These are phyloP conservation scores for Synergus gifuensis DNA, from an alignment of 2,888 invertebrate genomes.

Conservation along the genomic window DNA sequence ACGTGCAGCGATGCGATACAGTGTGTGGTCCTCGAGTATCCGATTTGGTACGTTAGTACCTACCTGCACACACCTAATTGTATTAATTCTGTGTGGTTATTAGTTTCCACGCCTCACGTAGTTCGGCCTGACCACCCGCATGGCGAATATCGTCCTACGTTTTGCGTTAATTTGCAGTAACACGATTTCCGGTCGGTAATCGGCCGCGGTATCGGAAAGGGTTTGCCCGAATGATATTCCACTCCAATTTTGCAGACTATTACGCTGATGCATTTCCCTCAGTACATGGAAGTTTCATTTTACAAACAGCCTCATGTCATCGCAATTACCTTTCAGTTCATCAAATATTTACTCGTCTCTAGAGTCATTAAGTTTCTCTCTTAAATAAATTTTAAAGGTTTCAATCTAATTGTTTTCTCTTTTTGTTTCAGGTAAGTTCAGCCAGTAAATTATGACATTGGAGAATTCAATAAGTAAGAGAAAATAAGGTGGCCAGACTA, in stretches of 20 bases:
- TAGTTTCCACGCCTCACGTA: conserved; percentile 56
- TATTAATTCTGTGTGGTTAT: conserved; percentile 61
- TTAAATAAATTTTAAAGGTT: neutral
- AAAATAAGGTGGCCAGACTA: no score
- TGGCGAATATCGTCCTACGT: conserved; percentile 47
- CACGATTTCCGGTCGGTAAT: conserved; percentile 48
- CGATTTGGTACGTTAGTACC: conserved; percentile 42
- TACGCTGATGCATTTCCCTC: conserved; percentile 10
- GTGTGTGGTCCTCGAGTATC: conserved; percentile 22
- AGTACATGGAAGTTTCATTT: conserved; percentile 33
- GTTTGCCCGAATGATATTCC: conserved; percentile 11
- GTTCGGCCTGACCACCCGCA: conserved; percentile 40
- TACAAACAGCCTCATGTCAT: neutral
- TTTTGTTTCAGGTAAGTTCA: no score
- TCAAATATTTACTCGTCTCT: neutral
- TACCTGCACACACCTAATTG: conserved; percentile 58
- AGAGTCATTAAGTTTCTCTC: neutral
- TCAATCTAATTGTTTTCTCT: no score
- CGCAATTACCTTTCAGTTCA: neutral
- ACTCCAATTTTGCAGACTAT: neutral
- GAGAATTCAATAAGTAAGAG: no score
- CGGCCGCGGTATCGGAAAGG: conserved; percentile 35
- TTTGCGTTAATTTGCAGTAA: conserved; percentile 59
- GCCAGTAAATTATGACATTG: no score
- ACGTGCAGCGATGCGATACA: conserved; percentile 31